Evolutionary conservation across 2,797 vertebrate species (phyloP).

Genomic region (Falco novaeseelandiae): DNA sequence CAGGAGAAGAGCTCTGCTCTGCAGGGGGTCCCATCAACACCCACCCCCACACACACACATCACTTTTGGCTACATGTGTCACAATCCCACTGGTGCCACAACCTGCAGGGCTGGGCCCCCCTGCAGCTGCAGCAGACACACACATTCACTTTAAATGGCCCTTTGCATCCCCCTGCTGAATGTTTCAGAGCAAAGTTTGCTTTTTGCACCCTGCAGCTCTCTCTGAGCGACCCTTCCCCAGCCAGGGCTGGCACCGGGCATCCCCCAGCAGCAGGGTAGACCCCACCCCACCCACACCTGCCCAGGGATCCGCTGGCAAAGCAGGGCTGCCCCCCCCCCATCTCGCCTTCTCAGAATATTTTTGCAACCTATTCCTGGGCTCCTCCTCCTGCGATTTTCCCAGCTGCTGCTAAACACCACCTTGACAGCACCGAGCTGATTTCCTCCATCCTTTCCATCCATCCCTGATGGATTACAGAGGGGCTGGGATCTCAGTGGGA

Average conservation of each 20-base stretch:
- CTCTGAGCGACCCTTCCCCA: background rate
- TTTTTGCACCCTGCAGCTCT: background rate
- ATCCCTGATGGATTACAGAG: background rate
- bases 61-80: background rate
- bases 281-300: background rate
- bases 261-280: background rate
- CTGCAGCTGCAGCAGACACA: accelerated
- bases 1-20: background rate
- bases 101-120: background rate
- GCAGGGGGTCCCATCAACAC: accelerated
- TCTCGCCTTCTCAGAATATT: background rate
- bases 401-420: background rate
- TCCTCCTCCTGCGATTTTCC: constrained; percentile 12
- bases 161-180: background rate
- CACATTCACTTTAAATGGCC: accelerated
- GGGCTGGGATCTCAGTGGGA: background rate
- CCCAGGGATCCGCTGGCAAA: background rate
- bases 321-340: accelerated
- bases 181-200: accelerated
- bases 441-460: background rate
- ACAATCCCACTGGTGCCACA: background rate
- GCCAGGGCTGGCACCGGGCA: background rate
- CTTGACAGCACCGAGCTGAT: background rate
- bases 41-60: background rate
- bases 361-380: background rate